Evolutionary conservation across 1,140 invertebrate genomes (phyloP).

Genomic region (Dendroctonus ponderosae): DNA sequence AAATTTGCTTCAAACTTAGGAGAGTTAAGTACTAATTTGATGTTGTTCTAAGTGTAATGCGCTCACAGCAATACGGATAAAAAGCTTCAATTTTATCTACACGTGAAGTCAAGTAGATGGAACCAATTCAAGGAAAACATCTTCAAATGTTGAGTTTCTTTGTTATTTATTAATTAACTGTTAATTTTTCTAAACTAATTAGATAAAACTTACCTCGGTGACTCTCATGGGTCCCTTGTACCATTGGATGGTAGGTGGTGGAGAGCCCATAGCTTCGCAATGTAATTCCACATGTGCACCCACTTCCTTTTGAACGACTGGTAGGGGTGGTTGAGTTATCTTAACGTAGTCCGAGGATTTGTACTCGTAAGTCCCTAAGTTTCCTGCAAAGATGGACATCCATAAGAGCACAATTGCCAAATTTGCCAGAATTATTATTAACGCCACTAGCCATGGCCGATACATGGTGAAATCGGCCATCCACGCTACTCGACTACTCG

Average conservation of each 20-base stretch:
- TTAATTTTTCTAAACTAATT: too few species aligned
- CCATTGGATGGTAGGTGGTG: slow-evolving; percentile 69
- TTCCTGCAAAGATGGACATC: slow-evolving; percentile 13
- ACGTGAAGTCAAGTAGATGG: too few species aligned
- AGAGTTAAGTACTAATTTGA: too few species aligned
- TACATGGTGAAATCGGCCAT: too few species aligned
- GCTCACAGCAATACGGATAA: too few species aligned
- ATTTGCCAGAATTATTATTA: slow-evolving; percentile 1
- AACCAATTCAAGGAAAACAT: too few species aligned
- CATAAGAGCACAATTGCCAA: slow-evolving; percentile 9
- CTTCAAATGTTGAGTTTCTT: too few species aligned
- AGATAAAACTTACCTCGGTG: slow-evolving; percentile 54
- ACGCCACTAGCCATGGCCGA: too few species aligned
- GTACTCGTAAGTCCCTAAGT: slow-evolving; percentile 13
- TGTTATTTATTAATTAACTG: too few species aligned
- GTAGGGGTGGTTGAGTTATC: slow-evolving; percentile 53
- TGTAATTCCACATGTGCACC: slow-evolving; percentile 60
- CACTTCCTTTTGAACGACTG: slow-evolving; percentile 48
- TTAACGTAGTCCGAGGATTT: slow-evolving; percentile 53
- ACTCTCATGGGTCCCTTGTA: slow-evolving; percentile 60
- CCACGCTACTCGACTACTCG: too few species aligned
- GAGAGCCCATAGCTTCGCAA: slow-evolving; percentile 67
- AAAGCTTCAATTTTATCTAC: too few species aligned
- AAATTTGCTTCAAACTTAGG: slow-evolving; percentile 2
- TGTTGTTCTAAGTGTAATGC: too few species aligned